phyloP scores from a whole-genome alignment of 2,888 invertebrate genomes.

The Scaptomyza cyrtandrae region DNA sequence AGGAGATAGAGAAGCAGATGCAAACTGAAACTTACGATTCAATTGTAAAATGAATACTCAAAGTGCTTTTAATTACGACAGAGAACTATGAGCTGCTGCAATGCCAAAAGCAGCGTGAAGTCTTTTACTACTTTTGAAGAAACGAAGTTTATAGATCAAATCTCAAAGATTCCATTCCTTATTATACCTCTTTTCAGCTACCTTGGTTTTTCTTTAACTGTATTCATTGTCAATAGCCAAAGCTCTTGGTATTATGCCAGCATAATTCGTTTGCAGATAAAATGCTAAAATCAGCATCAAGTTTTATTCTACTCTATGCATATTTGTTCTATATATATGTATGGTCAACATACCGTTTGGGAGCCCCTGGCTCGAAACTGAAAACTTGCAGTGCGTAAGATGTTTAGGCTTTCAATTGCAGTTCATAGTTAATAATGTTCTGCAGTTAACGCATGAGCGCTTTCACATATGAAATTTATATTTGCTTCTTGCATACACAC shows the following conservation, averaged over 20 bases:
- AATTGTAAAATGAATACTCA: neutral
- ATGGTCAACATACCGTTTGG: neutral
- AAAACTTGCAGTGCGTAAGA: conserved; percentile 11
- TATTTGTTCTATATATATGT: neutral
- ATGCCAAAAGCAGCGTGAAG: neutral
- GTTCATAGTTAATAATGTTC: conserved; percentile 18
- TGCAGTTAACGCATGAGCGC: conserved; percentile 6
- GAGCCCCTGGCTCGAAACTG: neutral
- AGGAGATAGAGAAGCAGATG: neutral
- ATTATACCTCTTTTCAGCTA: neutral
- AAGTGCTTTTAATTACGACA: neutral
- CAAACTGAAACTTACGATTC: neutral
- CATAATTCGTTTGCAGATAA: too few relatives aligned
- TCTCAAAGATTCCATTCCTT: neutral
- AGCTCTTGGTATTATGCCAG: neutral
- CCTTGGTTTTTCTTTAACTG: neutral
- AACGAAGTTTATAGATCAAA: too few relatives aligned
- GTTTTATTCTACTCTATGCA: neutral
- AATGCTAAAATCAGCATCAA: neutral
- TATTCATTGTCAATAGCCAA: neutral
- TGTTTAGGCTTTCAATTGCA: conserved; percentile 5
- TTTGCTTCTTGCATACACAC: conserved; percentile 33
- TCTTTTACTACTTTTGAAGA: neutral
- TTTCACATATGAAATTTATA: conserved; percentile 35
- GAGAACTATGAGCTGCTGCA: too few relatives aligned